Conservation (phyloP, 2,113 vertebrate species). For the Parus major region DNA sequence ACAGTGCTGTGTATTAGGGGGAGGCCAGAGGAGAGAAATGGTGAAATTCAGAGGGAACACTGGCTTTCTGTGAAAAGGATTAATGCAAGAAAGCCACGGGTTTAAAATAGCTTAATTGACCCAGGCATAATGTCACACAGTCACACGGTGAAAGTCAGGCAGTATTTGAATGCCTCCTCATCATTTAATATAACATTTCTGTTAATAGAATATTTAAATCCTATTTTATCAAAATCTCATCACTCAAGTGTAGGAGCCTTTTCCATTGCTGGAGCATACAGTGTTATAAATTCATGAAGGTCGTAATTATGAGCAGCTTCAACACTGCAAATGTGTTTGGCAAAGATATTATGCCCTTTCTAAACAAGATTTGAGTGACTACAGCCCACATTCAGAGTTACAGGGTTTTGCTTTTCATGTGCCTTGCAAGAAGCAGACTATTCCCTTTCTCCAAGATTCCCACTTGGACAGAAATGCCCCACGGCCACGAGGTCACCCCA, state of each 20-base stretch:
- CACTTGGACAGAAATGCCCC: background rate
- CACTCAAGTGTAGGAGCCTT: constrained; percentile 34
- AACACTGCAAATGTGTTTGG: constrained; percentile 4
- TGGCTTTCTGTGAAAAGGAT: constrained; percentile 10
- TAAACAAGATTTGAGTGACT: background rate
- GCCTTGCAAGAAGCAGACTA: background rate
- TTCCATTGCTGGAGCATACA: constrained; percentile 30
- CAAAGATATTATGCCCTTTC: constrained; percentile 15
- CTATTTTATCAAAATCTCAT: constrained; percentile 47
- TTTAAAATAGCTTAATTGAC: constrained; percentile 41
- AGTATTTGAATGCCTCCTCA: constrained; percentile 43
- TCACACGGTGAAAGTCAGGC: constrained; percentile 35
- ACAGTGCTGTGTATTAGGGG: background rate
- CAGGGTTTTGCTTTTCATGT: background rate
- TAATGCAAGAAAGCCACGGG: background rate
- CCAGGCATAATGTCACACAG: constrained; percentile 48
- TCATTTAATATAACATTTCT: constrained; percentile 33
- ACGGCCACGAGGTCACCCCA: background rate
- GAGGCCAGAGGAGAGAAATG: background rate
- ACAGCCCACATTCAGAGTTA: background rate
- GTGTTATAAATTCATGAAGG: constrained; percentile 39
- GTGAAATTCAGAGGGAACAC: constrained; percentile 24
- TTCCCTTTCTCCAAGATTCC: background rate
- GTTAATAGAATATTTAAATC: constrained; percentile 49
- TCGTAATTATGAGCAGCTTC: constrained; percentile 19